Evolutionary conservation across 2,113 vertebrate genomes (phyloP).

Genomic region (Crotophaga sulcirostris): DNA sequence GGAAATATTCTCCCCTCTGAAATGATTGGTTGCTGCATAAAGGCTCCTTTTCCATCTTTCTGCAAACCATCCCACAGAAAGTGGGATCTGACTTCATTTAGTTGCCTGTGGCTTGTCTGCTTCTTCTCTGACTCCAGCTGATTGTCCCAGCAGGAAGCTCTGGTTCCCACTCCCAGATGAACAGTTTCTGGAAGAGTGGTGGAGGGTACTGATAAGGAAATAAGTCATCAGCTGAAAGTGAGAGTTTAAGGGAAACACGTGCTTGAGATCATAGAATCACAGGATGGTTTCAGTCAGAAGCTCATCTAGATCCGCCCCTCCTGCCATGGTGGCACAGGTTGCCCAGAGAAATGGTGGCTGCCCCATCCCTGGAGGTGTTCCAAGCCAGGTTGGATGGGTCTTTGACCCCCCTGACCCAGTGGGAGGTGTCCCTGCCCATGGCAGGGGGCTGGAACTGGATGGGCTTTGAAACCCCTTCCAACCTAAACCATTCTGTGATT

Average conservation of each 20-base stretch:
- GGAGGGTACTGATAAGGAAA: neutral
- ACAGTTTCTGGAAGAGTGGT: neutral
- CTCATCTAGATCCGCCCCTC: too few species aligned
- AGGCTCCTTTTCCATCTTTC: neutral
- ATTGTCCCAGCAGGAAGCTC: neutral
- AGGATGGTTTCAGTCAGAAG: too few species aligned
- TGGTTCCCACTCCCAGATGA: neutral
- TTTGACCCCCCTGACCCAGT: too few species aligned
- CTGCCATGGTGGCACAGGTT: too few species aligned
- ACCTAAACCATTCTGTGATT: too few species aligned
- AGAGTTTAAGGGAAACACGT: neutral
- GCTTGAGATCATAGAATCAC: neutral
- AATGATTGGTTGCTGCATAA: rapidly evolving
- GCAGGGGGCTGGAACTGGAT: too few species aligned
- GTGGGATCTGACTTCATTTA: neutral
- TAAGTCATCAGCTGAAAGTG: neutral
- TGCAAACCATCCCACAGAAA: neutral
- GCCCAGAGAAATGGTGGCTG: too few species aligned
- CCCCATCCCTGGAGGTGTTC: too few species aligned
- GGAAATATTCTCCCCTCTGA: neutral
- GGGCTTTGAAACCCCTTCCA: too few species aligned
- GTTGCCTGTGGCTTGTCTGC: neutral
- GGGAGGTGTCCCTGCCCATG: too few species aligned
- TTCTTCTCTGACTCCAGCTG: neutral
- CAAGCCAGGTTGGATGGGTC: too few species aligned